These are phyloP conservation scores for Glyphotaelius pellucidus DNA, from an alignment of 2,888 invertebrate genomes.

Conservation along the genomic window DNA sequence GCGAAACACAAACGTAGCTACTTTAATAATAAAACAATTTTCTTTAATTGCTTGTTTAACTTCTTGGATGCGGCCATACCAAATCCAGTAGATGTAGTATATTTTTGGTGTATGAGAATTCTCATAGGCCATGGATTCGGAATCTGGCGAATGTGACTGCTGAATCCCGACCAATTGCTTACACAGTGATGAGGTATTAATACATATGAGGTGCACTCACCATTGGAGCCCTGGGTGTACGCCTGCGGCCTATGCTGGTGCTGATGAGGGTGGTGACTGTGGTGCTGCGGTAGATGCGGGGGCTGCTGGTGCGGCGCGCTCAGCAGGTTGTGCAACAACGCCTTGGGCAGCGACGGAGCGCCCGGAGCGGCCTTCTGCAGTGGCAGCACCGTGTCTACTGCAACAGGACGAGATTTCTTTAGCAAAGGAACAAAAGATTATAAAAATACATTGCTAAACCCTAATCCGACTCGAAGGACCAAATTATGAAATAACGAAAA, in stretches of 20 bases:
- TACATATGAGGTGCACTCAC: conserved; percentile 70
- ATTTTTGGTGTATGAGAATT: too few relatives aligned
- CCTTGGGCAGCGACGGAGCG: conserved; percentile 73
- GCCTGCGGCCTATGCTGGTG: conserved; percentile 78
- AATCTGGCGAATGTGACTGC: too few relatives aligned
- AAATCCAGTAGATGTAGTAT: too few relatives aligned
- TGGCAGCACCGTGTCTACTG: conserved; percentile 82
- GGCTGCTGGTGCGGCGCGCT: conserved; percentile 79
- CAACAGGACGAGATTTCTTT: conserved; percentile 57
- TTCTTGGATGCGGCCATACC: too few relatives aligned
- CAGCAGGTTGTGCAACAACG: conserved; percentile 81
- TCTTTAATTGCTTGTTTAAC: too few relatives aligned
- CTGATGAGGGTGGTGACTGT: conserved; percentile 68
- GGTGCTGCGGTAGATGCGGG: conserved; percentile 70
- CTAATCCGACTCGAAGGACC: too few relatives aligned
- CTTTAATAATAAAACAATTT: too few relatives aligned
- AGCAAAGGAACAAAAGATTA: neutral
- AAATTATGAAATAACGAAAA: neutral
- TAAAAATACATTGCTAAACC: neutral
- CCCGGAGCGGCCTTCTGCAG: conserved; percentile 70
- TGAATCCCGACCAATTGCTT: too few relatives aligned
- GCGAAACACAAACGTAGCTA: too few relatives aligned
- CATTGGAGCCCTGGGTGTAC: conserved; percentile 80
- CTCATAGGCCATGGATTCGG: too few relatives aligned
- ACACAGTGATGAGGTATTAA: too few relatives aligned